Evolutionary conservation across 2,113 vertebrate genomes (phyloP), one percentile per base, ranked within the genome.

Genomic region (Nothocercus nigrocapillus): DNA sequence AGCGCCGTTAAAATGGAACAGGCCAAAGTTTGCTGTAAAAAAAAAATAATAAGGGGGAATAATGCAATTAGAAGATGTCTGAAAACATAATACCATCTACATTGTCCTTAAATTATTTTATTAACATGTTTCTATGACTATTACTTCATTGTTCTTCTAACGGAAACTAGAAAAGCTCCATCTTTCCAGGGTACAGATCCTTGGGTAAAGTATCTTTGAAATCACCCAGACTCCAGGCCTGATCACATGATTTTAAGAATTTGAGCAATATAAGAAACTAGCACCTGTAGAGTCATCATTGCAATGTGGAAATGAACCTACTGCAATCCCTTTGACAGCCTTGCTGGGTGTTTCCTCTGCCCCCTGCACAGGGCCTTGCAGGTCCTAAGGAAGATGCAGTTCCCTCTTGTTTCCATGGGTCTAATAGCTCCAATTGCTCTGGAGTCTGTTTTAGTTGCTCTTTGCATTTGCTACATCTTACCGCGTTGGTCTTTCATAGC

Each of bases 1-100:
- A 99, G 97, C 22, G 99, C 99, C 5, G 98, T 99, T 89, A 99
- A 98, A 97, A 99, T 99, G 97, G 99, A 99, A 98, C 99, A 99
- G 84, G 99, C 99, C 98, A 99, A 97, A 4, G 99, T 99, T 99
- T 99, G 99, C 99, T 99, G 98, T 66, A 93, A 95, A 82, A 66
- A 49, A 49, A 66, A 49, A 49, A 97, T 96, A 96, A 79, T 56
- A 93, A 72, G 84, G 67, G 51, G 88, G 85, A 84, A 89, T 77
- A 95, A 72, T 38, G 44, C 91, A 74, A 93, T 75, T 76, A 96
- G 93, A 93, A 78, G 64, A 53, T 32, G 25, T 51, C 79, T 80
- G 89, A 28, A 76, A 88, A 90, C 0, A 0, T 54, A 81, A 82
- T 20, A 80, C 12, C 78, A 85, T 53, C 92, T 95, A 61, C 56